Percentiles rank a stretch among this genome's conserved stretches.
Conservation (phyloP, 2,888 invertebrate species). For the Lobophora halterata region DNA sequence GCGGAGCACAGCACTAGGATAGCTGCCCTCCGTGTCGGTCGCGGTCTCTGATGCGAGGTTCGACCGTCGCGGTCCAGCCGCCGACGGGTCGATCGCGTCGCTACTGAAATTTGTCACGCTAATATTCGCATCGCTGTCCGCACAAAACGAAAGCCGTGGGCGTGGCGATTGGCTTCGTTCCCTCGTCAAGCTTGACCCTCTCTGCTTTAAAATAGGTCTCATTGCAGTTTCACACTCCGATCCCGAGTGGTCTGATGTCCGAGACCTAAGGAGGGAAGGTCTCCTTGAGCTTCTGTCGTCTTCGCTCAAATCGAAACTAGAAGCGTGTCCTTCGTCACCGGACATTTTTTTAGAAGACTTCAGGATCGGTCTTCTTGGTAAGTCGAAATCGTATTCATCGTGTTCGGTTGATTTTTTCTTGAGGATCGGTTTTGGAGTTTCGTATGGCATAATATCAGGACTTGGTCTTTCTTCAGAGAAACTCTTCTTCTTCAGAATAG, state of each 20-base stretch:
- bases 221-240: slow-evolving; percentile 80
- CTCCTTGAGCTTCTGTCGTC: slow-evolving; percentile 79
- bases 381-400: slow-evolving; percentile 86
- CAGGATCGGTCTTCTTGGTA: slow-evolving; percentile 87
- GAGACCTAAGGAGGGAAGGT: slow-evolving; percentile 78
- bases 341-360: slow-evolving; percentile 86
- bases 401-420: slow-evolving; percentile 93
- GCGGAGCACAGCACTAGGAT: slow-evolving; percentile 70
- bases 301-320: slow-evolving; percentile 79
- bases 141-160: slow-evolving; percentile 83
- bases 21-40: slow-evolving; percentile 61
- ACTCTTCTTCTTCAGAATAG: slow-evolving; percentile 92
- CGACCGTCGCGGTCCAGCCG: slow-evolving; percentile 72
- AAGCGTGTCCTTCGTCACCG: slow-evolving; percentile 81
- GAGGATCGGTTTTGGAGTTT: slow-evolving; percentile 87
- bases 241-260: slow-evolving; percentile 77
- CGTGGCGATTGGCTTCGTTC: slow-evolving; percentile 82
- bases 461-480: slow-evolving; percentile 84
- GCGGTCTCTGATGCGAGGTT: slow-evolving; percentile 59
- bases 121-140: slow-evolving; percentile 73
- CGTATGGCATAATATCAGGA: slow-evolving; percentile 65
- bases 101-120: slow-evolving; percentile 70
- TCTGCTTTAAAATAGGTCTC: slow-evolving; percentile 84
- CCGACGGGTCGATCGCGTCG: slow-evolving; percentile 70
- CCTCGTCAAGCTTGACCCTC: slow-evolving; percentile 80